phyloP scores from a whole-genome alignment of 2,888 invertebrate species.

The Acrobeloides nanus region DNA sequence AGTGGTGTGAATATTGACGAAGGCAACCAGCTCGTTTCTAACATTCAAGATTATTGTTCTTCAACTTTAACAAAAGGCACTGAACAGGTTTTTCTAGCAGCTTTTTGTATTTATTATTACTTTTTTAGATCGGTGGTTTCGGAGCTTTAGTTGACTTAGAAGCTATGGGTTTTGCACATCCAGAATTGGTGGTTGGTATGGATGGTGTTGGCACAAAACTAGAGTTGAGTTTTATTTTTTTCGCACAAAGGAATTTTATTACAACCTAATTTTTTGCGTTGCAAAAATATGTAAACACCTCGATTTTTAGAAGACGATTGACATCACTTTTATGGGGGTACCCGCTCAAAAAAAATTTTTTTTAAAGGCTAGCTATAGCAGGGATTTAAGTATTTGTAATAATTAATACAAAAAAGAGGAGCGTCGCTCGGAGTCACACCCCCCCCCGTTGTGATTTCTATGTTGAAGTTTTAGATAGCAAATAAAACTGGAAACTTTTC shows the following conservation, averaged over 20 bases:
- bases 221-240: conserved; percentile 62
- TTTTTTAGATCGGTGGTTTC: conserved; percentile 67
- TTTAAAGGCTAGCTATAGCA: no score
- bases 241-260: background rate
- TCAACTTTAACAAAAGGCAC: conserved; percentile 33
- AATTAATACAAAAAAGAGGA: no score
- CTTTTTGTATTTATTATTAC: background rate
- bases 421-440: no score
- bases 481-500: conserved; percentile 61
- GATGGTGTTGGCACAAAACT: conserved; percentile 96
- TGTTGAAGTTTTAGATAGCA: conserved; percentile 12
- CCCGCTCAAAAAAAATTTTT: no score
- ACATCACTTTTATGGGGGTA: no score
- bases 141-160: conserved; percentile 80
- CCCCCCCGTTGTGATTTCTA: background rate
- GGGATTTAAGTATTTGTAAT: no score
- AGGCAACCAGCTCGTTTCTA: conserved; percentile 75
- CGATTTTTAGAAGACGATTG: no score
- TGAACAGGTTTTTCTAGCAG: conserved; percentile 16
- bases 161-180: conserved; percentile 66
- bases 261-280: conserved; percentile 3
- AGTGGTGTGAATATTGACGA: conserved; percentile 85
- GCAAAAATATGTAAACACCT: no score
- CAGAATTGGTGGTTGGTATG: conserved; percentile 82
- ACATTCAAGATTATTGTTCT: conserved; percentile 69